Evolutionary conservation across 1,140 invertebrate genomes (phyloP), one percentile per base, ranked within the genome.

Genomic region (Brachystomella parvula): DNA sequence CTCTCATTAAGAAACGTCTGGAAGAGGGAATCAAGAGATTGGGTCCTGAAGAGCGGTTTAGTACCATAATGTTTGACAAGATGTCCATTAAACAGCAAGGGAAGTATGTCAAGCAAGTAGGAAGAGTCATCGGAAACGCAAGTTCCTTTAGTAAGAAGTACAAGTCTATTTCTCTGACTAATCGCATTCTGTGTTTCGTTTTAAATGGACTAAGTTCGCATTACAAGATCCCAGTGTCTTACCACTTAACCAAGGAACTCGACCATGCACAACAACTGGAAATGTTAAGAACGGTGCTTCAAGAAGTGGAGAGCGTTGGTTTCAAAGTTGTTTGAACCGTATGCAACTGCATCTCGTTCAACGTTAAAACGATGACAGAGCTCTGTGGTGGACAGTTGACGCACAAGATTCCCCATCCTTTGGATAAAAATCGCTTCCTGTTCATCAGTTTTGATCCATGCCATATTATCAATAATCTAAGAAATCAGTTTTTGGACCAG

Each of bases 1-100:
- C 35, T 39, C 35, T 39, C 6, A 39, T 39, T 19, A 39, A 39
- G 19, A 39, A 39, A 39, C 35, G 35, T 9, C 35, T 39, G 35
- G 35, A 39, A 19, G 35, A 39, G 19, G 35, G 19, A 39, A 39
- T 39, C 19, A 39, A 39, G 19, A 19, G 35, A 39, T 19, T 39
- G 6, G 35, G 35, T 39, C 35, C 35, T 9, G 35, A 39, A 39
- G 35, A 39, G 19, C 6, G 19, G 19, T 39, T 39, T 29, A 76
- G 75, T 59, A 69, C 68, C 12, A 49, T 78, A 24, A 44, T 77
- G n/a, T 76, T 77, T 63, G 76, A 78, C 63, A 76, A 78, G 72
- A 74, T 77, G 33, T 59, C 74, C 21, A 65, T 78, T 15, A 68
- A 69, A 32, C 69, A 68, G 26, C 64, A 66, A 32, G 66, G 77